Evolutionary conservation across 2,113 vertebrate genomes (phyloP).

Genomic region (Takifugu flavidus): DNA sequence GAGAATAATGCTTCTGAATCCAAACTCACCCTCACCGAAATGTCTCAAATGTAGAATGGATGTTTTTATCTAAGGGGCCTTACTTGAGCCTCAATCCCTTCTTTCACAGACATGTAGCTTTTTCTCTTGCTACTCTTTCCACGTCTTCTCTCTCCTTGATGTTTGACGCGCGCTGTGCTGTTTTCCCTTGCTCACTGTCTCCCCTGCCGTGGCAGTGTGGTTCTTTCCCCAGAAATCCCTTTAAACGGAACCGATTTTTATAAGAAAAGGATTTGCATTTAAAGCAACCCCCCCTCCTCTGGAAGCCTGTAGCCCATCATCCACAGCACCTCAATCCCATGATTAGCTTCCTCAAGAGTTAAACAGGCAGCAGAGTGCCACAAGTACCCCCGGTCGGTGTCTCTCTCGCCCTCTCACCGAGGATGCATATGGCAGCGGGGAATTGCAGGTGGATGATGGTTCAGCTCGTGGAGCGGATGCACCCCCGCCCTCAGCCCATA

Average conservation of each 20-base stretch:
- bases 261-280: slow-evolving; percentile 84
- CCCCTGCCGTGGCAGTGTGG: slow-evolving; percentile 74
- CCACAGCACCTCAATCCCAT: slow-evolving; percentile 70
- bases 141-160: slow-evolving; percentile 69
- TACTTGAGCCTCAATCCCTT: slow-evolving; percentile 52
- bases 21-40: slow-evolving; percentile 37
- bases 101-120: slow-evolving; percentile 58
- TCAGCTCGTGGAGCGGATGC: slow-evolving; percentile 43
- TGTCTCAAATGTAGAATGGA: slow-evolving; percentile 36
- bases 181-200: slow-evolving; percentile 71
- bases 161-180: slow-evolving; percentile 67
- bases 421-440: slow-evolving; percentile 54
- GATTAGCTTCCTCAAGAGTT: slow-evolving; percentile 78
- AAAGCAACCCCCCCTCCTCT: slow-evolving; percentile 67
- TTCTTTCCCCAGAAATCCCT: slow-evolving; percentile 79
- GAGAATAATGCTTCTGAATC: slow-evolving; percentile 23
- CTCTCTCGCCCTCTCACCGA: slow-evolving; percentile 16
- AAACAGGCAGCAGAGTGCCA: slow-evolving; percentile 74
- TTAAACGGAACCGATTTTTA: slow-evolving; percentile 83
- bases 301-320: slow-evolving; percentile 69
- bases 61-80: slow-evolving; percentile 53
- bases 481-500: slow-evolving; percentile 57
- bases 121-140: slow-evolving; percentile 67
- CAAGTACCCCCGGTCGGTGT: slow-evolving; percentile 60
- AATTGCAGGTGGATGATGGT: slow-evolving; percentile 68